These are phyloP conservation scores for Anas flavirostris DNA, from an alignment of 2,797 vertebrate species.

Conservation along the genomic window DNA sequence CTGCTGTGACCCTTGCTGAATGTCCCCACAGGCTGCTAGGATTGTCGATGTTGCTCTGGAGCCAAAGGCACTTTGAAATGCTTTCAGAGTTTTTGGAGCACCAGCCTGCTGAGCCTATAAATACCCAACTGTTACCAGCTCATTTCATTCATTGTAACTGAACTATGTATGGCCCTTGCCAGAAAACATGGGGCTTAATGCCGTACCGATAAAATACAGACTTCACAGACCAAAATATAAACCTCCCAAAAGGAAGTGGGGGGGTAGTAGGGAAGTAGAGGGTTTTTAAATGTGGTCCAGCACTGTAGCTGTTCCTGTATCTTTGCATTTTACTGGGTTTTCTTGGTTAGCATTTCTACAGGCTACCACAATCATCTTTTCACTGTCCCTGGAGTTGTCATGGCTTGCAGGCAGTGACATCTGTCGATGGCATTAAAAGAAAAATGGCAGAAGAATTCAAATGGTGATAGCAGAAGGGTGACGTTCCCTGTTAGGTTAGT, in stretches of 20 bases:
- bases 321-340: neutral
- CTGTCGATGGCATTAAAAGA: neutral
- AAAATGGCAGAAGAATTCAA: neutral
- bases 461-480: neutral
- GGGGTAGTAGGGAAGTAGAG: neutral
- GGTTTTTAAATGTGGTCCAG: neutral
- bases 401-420: neutral
- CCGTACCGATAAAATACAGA: neutral
- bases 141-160: constrained; percentile 28
- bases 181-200: neutral
- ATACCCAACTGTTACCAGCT: constrained; percentile 37
- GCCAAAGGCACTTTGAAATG: neutral
- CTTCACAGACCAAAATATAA: neutral
- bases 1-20: accelerated
- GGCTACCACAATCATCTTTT: neutral
- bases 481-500: neutral
- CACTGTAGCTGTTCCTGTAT: neutral
- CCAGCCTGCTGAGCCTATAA: constrained; percentile 28
- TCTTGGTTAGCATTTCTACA: neutral
- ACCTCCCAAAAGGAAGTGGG: neutral
- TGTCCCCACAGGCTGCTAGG: neutral
- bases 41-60: neutral
- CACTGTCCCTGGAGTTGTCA: neutral
- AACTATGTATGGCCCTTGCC: constrained; percentile 9
- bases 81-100: constrained; percentile 6